Conservation (phyloP, 2,113 vertebrate genomes). For the Polypterus bichir region DNA sequence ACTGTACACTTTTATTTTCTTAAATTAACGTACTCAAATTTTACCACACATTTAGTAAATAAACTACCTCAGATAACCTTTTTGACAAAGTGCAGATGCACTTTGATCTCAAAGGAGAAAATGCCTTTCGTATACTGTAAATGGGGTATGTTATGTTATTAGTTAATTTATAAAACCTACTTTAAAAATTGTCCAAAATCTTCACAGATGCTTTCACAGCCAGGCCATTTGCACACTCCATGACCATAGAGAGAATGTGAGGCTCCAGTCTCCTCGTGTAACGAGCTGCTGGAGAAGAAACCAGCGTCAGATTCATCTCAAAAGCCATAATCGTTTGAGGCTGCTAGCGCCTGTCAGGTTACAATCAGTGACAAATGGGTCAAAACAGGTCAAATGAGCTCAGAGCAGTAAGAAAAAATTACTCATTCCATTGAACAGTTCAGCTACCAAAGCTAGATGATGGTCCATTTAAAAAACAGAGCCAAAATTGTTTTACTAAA, state of each 20-base stretch:
- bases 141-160: neutral
- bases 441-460: slow-evolving; percentile 67
- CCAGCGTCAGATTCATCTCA: slow-evolving; percentile 54
- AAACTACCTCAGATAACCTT: neutral
- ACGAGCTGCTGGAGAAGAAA: slow-evolving; percentile 65
- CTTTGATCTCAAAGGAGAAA: neutral
- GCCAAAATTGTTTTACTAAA: slow-evolving; percentile 47
- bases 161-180: slow-evolving; percentile 54
- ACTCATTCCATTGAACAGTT: slow-evolving; percentile 67
- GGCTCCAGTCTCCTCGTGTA: slow-evolving; percentile 87
- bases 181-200: slow-evolving; percentile 99
- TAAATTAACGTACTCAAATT: no score
- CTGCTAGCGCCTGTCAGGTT: slow-evolving; percentile 65
- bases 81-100: slow-evolving; percentile 27
- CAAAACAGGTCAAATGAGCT: slow-evolving; percentile 65
- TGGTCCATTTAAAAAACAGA: slow-evolving; percentile 71
- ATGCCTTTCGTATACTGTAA: slow-evolving; percentile 1
- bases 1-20: no score
- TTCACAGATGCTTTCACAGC: slow-evolving; percentile 96
- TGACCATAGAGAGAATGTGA: slow-evolving; percentile 95
- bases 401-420: slow-evolving; percentile 67
- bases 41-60: no score
- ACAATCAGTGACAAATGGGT: slow-evolving; percentile 64
- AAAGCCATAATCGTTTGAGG: slow-evolving; percentile 57
- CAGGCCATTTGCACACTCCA: slow-evolving; percentile 97